phyloP scores from a whole-genome alignment of 2,888 invertebrate species.

The Ganaspis brasiliensis region DNA sequence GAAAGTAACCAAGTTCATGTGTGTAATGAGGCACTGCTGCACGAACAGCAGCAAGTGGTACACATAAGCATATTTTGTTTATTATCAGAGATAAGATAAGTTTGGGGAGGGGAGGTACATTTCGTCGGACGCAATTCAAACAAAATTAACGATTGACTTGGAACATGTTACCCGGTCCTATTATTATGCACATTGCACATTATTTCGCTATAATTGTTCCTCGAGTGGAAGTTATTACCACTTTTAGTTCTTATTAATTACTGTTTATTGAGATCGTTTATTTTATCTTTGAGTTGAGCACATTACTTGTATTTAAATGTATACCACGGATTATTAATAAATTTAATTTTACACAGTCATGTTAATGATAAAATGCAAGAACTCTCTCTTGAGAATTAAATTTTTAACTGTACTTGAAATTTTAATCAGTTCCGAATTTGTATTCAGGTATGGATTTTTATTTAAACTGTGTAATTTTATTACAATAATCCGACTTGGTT shows the following conservation, averaged over 20 bases:
- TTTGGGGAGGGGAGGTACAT: constrained; percentile 20
- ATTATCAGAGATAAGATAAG: constrained; percentile 42
- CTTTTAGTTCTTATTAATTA: constrained; percentile 4
- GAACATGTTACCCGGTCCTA: constrained; percentile 29
- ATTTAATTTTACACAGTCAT: not conserved
- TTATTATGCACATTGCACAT: constrained; percentile 36
- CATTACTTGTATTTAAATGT: not conserved
- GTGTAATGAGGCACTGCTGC: constrained; percentile 36
- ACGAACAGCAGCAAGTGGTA: constrained; percentile 40
- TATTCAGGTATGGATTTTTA: no score
- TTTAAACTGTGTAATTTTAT: no score
- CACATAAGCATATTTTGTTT: constrained; percentile 39
- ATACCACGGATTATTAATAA: not conserved
- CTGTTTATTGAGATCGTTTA: constrained; percentile 19
- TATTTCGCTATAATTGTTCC: constrained; percentile 36
- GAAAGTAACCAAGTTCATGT: constrained; percentile 41
- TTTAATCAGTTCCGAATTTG: no score
- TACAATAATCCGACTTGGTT: no score
- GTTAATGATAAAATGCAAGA: not conserved
- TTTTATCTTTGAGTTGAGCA: not conserved
- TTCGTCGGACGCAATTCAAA: constrained; percentile 34
- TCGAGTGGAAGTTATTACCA: constrained; percentile 15
- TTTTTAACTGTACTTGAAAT: no score
- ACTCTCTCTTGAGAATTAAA: not conserved
- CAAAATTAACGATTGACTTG: constrained; percentile 37